Base-by-base conservation (phyloP, 2,888 invertebrate species). In the Tenthredo livida region DNA sequence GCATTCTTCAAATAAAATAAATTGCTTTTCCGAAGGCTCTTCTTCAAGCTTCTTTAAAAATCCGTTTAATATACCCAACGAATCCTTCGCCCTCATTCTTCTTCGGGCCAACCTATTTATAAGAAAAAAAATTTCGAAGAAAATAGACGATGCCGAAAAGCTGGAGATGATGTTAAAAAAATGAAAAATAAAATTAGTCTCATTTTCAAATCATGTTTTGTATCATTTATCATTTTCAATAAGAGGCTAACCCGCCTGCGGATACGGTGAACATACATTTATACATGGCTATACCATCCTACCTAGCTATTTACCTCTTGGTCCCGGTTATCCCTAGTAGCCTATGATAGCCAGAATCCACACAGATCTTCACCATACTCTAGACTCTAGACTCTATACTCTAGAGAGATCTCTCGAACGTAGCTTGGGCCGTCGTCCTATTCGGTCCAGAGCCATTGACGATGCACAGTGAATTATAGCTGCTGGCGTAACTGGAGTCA, bases 401-500 rank as follows among this genome's bases (percentile, higher is more conserved):
- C 61, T 25, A 61, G 61, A 80, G 37, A 37, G 21, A 37, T 61
- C 78, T 80, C 80, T 80, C 80, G 5, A 80, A 61, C 80, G 40
- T 2, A 25, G 61, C 61, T 37, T 15, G 61, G 29, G n/a, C 77
- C 77, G 58, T 80, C 80, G 80, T 61, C 50, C 77, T 25, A 80
- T 80, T 80, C 80, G 80, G 61, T 40, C 58, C 80, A 61, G 58
- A 80, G 80, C 80, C 61, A 80, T 80, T 61, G 80, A 61, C 80
- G 80, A 80, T 80, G 80, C 80, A 80, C 58, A 33, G 80, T 80
- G 80, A 80, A 80, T 80, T 80, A 80, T 80, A 80, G 80, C 80
- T 50, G 37, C 61, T 61, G 12, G 80, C 61, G 58, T 80, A 80
- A 80, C 80, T 61, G 58, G 80, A 80, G 80, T 80, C 80, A 80